Conservation (phyloP, 2,797 vertebrate species). For the Naso thynnoides region DNA sequence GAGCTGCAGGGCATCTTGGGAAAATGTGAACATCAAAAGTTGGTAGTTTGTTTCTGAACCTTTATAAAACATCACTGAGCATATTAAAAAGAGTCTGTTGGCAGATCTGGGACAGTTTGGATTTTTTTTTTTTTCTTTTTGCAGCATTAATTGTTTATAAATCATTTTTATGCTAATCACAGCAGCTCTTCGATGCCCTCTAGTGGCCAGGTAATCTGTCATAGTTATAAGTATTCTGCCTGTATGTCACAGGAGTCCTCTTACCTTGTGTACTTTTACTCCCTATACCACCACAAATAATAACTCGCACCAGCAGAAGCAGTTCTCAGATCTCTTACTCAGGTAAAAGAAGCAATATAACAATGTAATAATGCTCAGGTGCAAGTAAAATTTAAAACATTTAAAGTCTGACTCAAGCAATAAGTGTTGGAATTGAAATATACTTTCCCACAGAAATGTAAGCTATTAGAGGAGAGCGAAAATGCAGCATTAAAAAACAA, state of each 20-base stretch:
- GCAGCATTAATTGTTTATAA: constrained; percentile 48
- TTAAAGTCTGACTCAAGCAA: not conserved
- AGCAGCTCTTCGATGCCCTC: constrained; percentile 44
- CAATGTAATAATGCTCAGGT: not conserved
- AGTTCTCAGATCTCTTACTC: not conserved
- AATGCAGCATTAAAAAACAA: no score
- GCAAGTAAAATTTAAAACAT: not conserved
- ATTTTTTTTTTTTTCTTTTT: constrained; percentile 7
- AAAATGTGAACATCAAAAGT: constrained; percentile 44
- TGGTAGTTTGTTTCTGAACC: constrained; percentile 23
- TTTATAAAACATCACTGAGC: constrained; percentile 36
- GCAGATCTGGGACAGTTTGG: constrained; percentile 62
- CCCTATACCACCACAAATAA: not conserved
- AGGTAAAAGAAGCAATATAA: not conserved
- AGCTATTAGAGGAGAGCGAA: no score
- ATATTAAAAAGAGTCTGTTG: constrained; percentile 37
- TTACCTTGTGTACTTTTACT: not conserved
- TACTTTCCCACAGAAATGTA: no score
- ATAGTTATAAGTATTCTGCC: not conserved
- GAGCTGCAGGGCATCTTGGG: constrained; percentile 14
- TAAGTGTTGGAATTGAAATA: no score
- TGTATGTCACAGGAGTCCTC: no score
- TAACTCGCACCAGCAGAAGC: not conserved
- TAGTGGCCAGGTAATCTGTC: constrained; percentile 30
- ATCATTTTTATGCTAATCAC: not conserved